Evolutionary conservation across 2,888 invertebrate species (phyloP).

Genomic region (Chaitophorus viminalis): DNA sequence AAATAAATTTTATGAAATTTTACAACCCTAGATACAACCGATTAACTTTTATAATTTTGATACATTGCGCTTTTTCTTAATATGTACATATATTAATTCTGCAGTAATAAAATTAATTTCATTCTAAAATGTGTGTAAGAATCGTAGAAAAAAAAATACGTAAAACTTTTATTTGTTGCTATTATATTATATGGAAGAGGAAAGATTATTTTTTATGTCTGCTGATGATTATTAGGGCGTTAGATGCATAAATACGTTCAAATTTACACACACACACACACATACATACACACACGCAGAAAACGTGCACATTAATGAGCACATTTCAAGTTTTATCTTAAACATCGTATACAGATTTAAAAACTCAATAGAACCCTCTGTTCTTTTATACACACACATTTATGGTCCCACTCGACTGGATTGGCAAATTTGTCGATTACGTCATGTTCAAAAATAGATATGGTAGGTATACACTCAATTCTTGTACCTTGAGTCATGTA

Average conservation of each 20-base stretch:
- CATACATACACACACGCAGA: not conserved
- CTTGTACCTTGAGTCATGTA: slow-evolving; percentile 18
- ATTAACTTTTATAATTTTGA: too few relatives aligned
- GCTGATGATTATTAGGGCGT: not conserved
- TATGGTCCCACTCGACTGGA: not conserved
- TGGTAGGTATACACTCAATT: not conserved
- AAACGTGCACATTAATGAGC: not conserved
- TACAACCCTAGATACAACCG: too few relatives aligned
- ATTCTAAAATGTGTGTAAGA: not conserved
- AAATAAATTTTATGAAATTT: too few relatives aligned
- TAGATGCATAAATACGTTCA: not conserved
- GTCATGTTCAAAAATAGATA: slow-evolving; percentile 31
- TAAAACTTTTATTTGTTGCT: too few relatives aligned
- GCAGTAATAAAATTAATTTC: not conserved
- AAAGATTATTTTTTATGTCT: not conserved
- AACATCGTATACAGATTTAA: not conserved
- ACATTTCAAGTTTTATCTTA: not conserved
- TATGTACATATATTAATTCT: too few relatives aligned
- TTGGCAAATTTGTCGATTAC: slow-evolving; percentile 43
- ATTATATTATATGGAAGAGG: not conserved
- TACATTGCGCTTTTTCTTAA: too few relatives aligned
- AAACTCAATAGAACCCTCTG: slow-evolving; percentile 13
- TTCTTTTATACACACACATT: not conserved
- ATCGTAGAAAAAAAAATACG: not conserved
- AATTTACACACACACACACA: not conserved